phyloP scores from a whole-genome alignment of 1,140 invertebrate species.

The Zaprionus tsacasi region DNA sequence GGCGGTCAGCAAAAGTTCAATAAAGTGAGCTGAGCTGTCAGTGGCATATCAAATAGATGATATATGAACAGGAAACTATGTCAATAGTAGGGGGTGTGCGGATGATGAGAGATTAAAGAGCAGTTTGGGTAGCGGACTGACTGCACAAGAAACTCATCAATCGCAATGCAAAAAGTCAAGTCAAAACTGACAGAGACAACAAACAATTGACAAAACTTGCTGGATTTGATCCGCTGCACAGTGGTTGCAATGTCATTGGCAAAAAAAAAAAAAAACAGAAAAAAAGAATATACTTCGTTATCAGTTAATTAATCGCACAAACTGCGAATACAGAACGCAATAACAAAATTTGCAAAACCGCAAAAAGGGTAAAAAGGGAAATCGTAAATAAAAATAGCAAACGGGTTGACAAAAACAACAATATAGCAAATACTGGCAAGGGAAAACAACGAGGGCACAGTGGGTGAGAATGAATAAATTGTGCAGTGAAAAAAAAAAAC shows the following conservation, averaged over 20 bases:
- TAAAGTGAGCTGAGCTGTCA: slow-evolving; percentile 20
- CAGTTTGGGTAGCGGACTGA: no score
- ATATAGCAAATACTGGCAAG: not conserved
- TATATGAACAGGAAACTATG: slow-evolving; percentile 33
- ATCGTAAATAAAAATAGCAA: slow-evolving; percentile 55
- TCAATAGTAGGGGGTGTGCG: slow-evolving; percentile 8
- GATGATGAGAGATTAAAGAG: not conserved
- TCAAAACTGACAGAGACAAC: slow-evolving; percentile 32
- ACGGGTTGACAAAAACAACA: slow-evolving; percentile 55
- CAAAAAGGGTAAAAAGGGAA: slow-evolving; percentile 9
- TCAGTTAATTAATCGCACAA: slow-evolving; percentile 77
- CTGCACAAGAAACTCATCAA: slow-evolving; percentile 48
- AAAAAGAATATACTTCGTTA: slow-evolving; percentile 48
- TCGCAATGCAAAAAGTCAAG: slow-evolving; percentile 24
- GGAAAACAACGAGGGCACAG: slow-evolving; percentile 15
- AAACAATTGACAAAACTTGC: slow-evolving; percentile 72
- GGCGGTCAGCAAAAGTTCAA: slow-evolving; percentile 22
- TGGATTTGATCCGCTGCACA: slow-evolving; percentile 12
- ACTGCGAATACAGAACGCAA: slow-evolving; percentile 55
- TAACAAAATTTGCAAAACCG: slow-evolving; percentile 29
- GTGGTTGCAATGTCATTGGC: slow-evolving; percentile 71
- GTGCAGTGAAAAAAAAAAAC: not conserved
- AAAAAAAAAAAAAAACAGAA: slow-evolving; percentile 1
- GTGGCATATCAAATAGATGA: slow-evolving; percentile 17
- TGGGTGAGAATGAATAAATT: slow-evolving; percentile 2